Evolutionary conservation across 2,113 vertebrate genomes (phyloP).

Genomic region (Psammodynastes pulverulentus): DNA sequence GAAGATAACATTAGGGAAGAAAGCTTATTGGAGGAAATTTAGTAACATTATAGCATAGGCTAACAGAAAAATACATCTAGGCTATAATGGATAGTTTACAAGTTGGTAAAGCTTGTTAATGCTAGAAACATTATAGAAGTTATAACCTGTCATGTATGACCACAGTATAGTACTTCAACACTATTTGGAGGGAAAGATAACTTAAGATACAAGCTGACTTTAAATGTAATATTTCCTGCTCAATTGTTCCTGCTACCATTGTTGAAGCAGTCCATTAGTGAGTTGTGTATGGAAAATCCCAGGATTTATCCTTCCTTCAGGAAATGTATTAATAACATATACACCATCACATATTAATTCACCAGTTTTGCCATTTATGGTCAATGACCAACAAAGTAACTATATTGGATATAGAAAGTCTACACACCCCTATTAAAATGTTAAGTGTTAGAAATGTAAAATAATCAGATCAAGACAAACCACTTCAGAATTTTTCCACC

Average conservation of each 20-base stretch:
- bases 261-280: neutral
- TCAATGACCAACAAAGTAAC: neutral
- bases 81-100: neutral
- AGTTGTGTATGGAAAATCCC: neutral
- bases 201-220: neutral
- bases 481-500: neutral
- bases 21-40: neutral
- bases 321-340: neutral
- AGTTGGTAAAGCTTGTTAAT: neutral
- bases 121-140: neutral
- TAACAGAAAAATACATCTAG: neutral
- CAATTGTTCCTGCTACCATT: neutral
- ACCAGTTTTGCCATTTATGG: neutral
- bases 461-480: neutral
- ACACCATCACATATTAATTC: neutral
- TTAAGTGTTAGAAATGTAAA: neutral
- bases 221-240: neutral
- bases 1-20: neutral
- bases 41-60: neutral
- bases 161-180: neutral
- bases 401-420: neutral
- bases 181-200: neutral
- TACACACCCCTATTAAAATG: neutral
- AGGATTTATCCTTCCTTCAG: neutral
- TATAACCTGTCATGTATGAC: neutral